A percentile compares a stretch with the other conserved stretches of the same genome.
Conservation (phyloP, 2,888 invertebrate genomes). For the Eulithis testata region DNA sequence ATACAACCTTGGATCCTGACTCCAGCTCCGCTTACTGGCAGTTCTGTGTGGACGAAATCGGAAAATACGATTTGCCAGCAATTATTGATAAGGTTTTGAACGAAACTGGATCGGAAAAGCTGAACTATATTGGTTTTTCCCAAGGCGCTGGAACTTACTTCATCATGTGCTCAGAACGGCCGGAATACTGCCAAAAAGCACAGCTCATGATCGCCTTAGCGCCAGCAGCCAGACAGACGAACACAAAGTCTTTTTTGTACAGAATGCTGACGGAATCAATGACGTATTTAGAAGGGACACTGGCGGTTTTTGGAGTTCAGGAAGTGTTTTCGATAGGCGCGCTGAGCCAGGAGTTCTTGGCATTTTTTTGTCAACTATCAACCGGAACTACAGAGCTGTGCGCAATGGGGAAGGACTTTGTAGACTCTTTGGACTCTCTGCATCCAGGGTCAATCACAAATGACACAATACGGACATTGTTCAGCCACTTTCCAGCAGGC, state of each 20-base stretch:
- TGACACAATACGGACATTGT: constrained; percentile 53
- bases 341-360: constrained; percentile 55
- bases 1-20: constrained; percentile 64
- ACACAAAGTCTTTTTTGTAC: constrained; percentile 62
- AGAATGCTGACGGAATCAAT: constrained; percentile 43
- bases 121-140: constrained; percentile 88
- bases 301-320: constrained; percentile 48
- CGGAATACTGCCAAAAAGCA: constrained; percentile 87
- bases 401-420: constrained; percentile 40
- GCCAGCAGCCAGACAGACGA: constrained; percentile 82
- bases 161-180: constrained; percentile 86
- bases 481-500: constrained; percentile 65
- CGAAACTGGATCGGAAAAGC: constrained; percentile 51
- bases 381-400: constrained; percentile 53
- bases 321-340: constrained; percentile 63
- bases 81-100: constrained; percentile 63
- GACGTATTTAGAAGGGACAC: constrained; percentile 42
- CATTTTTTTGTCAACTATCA: constrained; percentile 60
- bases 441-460: constrained; percentile 63
- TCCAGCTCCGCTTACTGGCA: constrained; percentile 80
- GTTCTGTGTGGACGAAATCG: constrained; percentile 91
- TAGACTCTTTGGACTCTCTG: constrained; percentile 51
- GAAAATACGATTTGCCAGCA: constrained; percentile 90
- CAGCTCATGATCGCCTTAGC: constrained; percentile 85
- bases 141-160: constrained; percentile 88